Evolutionary conservation across 1,140 invertebrate species (phyloP), one percentile per base, ranked within the genome.

Genomic region (Papilio helenus): DNA sequence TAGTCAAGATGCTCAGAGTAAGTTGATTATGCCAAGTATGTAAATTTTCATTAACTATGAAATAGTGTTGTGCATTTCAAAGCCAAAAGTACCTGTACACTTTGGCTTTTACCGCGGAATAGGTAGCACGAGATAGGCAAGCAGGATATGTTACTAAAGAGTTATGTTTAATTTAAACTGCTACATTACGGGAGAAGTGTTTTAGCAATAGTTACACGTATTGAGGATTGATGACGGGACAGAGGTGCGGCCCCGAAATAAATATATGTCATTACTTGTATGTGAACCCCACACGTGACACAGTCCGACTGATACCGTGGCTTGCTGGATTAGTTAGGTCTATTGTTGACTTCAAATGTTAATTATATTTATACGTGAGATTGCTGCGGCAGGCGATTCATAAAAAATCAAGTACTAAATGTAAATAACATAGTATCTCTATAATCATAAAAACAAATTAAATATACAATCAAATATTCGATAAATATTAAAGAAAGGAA

Each of bases 1-100:
- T 90, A 18, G 23, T 89, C 55, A 92, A 90, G 76, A 83, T 90
- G 80, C 82, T 92, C 10, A 86, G 88, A 79, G 90, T 92, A 83
- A 77, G 85, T 85, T 65, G 49, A 5, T 51, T n/a, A 39, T 39
- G 34, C 34, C 29, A 39, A 39, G 34, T 8, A 7, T 39, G 34
- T 39, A 34, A 39, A 39, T 8, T 39, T 39, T 39, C 34, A 39
- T 39, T 8, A 39, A 39, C 3, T 34, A 34, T 7, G 8, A 39
- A 39, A 39, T 4, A 39, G 34, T 39, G 8, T 5, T 39, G 7
- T 3, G 34, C 8, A 39, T 39, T 39, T 8, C 4, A 7, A 7
- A 39, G 34, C 7, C 7, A 8, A 8, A 39, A 39, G 4, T 8
- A n/a, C 29, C 1, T 29, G 3, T 39, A 39, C 0, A 39, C 5